Percentiles rank a stretch among this genome's conserved stretches.
These are phyloP conservation scores for Anastatus disparis DNA, from an alignment of 1,140 invertebrate species.

Conservation along the genomic window DNA sequence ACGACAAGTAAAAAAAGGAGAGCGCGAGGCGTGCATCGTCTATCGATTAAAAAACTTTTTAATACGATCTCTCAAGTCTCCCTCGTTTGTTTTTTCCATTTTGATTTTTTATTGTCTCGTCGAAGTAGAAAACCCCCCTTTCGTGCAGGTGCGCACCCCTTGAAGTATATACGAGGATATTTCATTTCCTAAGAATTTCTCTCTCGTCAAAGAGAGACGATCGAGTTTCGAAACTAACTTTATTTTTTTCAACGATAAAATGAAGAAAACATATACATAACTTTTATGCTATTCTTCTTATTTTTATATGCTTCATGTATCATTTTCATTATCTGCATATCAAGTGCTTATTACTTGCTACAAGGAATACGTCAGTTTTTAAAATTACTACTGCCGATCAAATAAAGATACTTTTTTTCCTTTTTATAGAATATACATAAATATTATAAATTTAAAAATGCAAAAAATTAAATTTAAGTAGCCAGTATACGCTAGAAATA, in stretches of 20 bases:
- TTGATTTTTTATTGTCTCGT: conserved; percentile 55
- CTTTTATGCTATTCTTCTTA: too few relatives aligned
- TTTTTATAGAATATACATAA: too few relatives aligned
- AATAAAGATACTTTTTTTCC: background rate
- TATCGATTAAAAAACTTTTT: conserved; percentile 66
- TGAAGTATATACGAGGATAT: conserved; percentile 53
- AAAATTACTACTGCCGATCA: background rate
- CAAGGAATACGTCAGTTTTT: too few relatives aligned
- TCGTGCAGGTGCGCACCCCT: conserved; percentile 42
- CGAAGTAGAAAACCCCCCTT: background rate
- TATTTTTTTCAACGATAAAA: conserved; percentile 50
- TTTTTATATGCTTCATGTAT: too few relatives aligned
- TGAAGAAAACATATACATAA: too few relatives aligned
- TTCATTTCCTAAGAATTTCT: conserved; percentile 59
- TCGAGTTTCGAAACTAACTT: conserved; percentile 46
- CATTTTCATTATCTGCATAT: too few relatives aligned
- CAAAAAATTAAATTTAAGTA: too few relatives aligned
- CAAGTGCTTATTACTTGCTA: too few relatives aligned
- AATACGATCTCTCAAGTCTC: conserved; percentile 53
- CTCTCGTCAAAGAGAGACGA: conserved; percentile 36
- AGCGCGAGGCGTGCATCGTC: conserved; percentile 47
- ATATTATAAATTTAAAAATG: too few relatives aligned
- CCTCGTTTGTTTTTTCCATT: conserved; percentile 57
- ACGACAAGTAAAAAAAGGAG: too few relatives aligned
- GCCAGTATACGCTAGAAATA: too few relatives aligned